A percentile compares a stretch with the other conserved stretches of the same genome.
These are phyloP conservation scores for Zaprionus gabonicus DNA, from an alignment of 1,140 invertebrate species.

Conservation along the genomic window DNA sequence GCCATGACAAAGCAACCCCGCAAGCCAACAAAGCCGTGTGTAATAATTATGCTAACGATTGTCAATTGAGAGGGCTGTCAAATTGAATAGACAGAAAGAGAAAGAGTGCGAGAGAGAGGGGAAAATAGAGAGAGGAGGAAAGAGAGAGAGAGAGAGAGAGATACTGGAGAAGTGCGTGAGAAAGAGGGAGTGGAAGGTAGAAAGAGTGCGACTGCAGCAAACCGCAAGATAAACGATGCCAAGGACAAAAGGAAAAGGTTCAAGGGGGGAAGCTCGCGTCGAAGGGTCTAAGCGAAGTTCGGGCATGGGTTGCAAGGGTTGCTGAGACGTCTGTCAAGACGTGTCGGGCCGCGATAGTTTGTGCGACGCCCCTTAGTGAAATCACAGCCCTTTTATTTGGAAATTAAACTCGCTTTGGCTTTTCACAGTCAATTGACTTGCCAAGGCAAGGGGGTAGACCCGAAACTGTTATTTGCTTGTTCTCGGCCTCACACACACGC, in stretches of 20 bases:
- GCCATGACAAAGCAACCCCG: constrained; percentile 37
- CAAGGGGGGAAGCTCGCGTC: neutral
- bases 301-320: constrained; percentile 16
- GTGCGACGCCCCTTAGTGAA: constrained; percentile 38
- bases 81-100: constrained; percentile 54
- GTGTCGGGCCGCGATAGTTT: constrained; percentile 54
- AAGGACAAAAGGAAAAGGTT: constrained; percentile 7
- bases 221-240: constrained; percentile 58
- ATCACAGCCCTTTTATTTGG: constrained; percentile 77
- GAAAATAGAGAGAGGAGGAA: no score
- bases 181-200: no score
- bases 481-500: constrained; percentile 65
- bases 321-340: constrained; percentile 30
- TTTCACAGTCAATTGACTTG: constrained; percentile 80
- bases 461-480: constrained; percentile 58
- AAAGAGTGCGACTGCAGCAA: constrained; percentile 25
- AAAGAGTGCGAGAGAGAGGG: no score
- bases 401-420: constrained; percentile 79
- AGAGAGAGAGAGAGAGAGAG: no score
- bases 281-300: neutral
- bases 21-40: constrained; percentile 63
- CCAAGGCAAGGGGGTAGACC: neutral
- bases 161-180: no score
- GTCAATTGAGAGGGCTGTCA: constrained; percentile 70
- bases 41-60: constrained; percentile 84